phyloP scores from a whole-genome alignment of 2,888 invertebrate genomes.

The Nowickia ferox region DNA sequence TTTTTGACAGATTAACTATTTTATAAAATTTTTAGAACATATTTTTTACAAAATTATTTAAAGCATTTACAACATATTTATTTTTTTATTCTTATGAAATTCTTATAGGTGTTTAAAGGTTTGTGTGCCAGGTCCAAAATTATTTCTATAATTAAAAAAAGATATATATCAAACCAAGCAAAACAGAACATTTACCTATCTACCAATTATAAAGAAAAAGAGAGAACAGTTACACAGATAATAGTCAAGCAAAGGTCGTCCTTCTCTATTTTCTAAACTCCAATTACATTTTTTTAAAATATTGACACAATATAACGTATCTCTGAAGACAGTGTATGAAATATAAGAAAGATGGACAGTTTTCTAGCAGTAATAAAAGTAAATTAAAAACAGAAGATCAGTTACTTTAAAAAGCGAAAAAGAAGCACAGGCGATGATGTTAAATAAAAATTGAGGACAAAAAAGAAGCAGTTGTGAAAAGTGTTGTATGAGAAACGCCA shows the following conservation, averaged over 20 bases:
- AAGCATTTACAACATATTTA: conserved; percentile 76
- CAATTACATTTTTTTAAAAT: conserved; percentile 42
- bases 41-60: conserved; percentile 60
- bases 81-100: conserved; percentile 80
- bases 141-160: conserved; percentile 74
- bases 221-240: conserved; percentile 57
- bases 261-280: conserved; percentile 59
- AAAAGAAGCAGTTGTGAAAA: conserved; percentile 63
- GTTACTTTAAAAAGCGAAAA: conserved; percentile 49
- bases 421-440: conserved; percentile 63
- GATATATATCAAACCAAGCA: conserved; percentile 70
- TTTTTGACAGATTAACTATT: conserved; percentile 29
- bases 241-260: conserved; percentile 59
- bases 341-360: conserved; percentile 49
- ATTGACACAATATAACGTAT: conserved; percentile 12
- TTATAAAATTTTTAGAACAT: conserved; percentile 48
- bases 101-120: conserved; percentile 80
- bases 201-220: conserved; percentile 63
- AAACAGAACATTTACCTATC: conserved; percentile 62
- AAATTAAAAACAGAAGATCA: conserved; percentile 47
- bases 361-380: conserved; percentile 55
- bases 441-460: conserved; percentile 57
- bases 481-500: conserved; percentile 33
- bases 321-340: conserved; percentile 48
- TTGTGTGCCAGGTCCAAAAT: conserved; percentile 78